Base-by-base conservation (phyloP, 2,888 invertebrate species). In the Dendrolimus houi region DNA sequence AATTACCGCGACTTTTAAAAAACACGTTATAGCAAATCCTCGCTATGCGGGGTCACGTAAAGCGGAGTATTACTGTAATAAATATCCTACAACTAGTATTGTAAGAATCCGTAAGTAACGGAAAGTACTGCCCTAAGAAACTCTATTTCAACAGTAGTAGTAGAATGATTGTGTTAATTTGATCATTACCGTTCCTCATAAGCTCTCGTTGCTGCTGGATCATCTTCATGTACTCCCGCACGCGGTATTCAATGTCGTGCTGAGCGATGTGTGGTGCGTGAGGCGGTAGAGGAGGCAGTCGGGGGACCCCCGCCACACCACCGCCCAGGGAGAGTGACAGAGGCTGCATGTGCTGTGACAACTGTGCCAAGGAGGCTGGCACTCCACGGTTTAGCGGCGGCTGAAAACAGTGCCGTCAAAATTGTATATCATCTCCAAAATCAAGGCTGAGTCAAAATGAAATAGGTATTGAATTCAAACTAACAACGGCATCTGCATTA, bases 181-280 rank as follows among this genome's bases (percentile, higher is more conserved):
- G 29, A 29, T 29, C 65, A 79, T 74, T 52, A 89, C 89, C 89
- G 66, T 86, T 87, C 61, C 85, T 80, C 73, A 87, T 79, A 10
- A 87, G 66, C 55, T 88, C 88, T 55, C 85, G 71, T 59, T 90
- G 90, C 59, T 85, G 84, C 66, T 92, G 92, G 58, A 96, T 87
- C 67, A 95, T 82, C 81, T 95, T 96, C 72, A 96, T 92, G 77
- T 96, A 96, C 70, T 96, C 96, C 72, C 95, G 92, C 91, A 96
- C 94, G 41, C 95, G 92, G 60, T 94, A 94, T 76, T 96, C 96
- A 60, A 96, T 92, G 73, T 96, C 96, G 62, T 94, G 93, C 66
- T 93, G 94, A 8, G 93, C 90, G 58, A 93, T 86, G 64, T 93
- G 93, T 10, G 92, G 92, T 57, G 82, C 69, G 85, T 92, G 85